These are phyloP conservation scores for Saguinus midas DNA, from an alignment of 2,113 vertebrate genomes.

Conservation along the genomic window DNA sequence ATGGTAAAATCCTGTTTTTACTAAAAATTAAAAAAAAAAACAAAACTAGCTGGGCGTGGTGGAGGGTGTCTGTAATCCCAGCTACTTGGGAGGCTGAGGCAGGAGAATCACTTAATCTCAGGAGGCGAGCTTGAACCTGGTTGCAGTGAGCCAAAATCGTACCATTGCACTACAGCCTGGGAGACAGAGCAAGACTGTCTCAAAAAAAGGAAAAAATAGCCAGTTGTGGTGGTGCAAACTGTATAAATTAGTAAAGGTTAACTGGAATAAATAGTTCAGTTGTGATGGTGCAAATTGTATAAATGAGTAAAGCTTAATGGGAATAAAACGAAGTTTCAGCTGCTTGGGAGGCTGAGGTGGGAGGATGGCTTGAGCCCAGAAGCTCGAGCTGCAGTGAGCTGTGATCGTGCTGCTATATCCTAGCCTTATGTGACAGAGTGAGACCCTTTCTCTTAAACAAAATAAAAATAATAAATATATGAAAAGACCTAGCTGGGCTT, in stretches of 20 bases:
- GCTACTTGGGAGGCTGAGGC: not conserved
- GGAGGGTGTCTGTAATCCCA: not conserved
- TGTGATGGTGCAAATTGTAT: too few relatives aligned
- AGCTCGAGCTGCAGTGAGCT: not conserved
- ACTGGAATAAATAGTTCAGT: too few relatives aligned
- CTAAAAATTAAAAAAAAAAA: not conserved
- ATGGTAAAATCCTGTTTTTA: not conserved
- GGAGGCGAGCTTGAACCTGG: not conserved
- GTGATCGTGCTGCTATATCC: not conserved
- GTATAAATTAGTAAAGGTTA: too few relatives aligned
- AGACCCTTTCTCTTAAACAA: not conserved
- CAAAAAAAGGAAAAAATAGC: not conserved
- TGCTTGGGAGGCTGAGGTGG: not conserved
- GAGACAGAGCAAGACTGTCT: not conserved
- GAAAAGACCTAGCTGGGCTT: not conserved
- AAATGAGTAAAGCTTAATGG: too few relatives aligned
- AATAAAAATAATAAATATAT: not conserved
- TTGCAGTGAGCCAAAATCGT: not conserved
- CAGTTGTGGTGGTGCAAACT: too few relatives aligned
- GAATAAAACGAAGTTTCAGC: too few relatives aligned
- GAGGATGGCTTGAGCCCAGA: not conserved
- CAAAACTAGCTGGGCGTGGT: not conserved
- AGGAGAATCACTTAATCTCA: not conserved
- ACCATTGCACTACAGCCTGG: not conserved
- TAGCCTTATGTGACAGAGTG: not conserved